Conservation (phyloP, 2,797 vertebrate genomes). For the Taenioides sp. region DNA sequence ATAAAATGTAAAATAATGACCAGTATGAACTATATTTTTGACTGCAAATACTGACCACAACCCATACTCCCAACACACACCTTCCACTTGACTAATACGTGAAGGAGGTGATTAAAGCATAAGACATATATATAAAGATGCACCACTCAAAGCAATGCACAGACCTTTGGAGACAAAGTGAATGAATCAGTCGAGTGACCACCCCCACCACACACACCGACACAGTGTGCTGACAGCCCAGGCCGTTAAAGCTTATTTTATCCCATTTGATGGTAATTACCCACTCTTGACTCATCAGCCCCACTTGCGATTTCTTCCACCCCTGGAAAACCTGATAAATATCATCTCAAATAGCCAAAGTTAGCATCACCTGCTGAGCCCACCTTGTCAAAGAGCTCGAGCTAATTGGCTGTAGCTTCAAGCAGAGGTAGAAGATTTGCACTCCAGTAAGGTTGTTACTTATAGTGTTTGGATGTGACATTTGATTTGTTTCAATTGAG, state of each 20-base stretch:
- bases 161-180: constrained; percentile 33
- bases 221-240: constrained; percentile 31
- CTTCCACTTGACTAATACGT: constrained; percentile 31
- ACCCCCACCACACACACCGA: constrained; percentile 13
- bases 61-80: constrained; percentile 1
- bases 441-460: neutral
- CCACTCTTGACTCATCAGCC: constrained; percentile 49
- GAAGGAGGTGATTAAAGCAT: constrained; percentile 22
- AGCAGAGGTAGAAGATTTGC: neutral
- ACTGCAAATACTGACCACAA: no score
- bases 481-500: neutral
- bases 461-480: neutral
- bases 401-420: constrained; percentile 32
- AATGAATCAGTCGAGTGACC: constrained; percentile 57
- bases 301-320: constrained; percentile 19
- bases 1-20: neutral
- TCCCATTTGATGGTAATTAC: constrained; percentile 50
- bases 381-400: constrained; percentile 36
- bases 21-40: no score
- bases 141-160: neutral
- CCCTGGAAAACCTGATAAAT: constrained; percentile 49
- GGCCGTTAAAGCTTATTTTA: constrained; percentile 51
- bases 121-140: constrained; percentile 6
- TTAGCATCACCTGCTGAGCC: constrained; percentile 24
- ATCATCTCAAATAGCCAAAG: constrained; percentile 42